Base-by-base conservation (phyloP, 2,797 vertebrate genomes). In the Pseudotriccus pelzelni region DNA sequence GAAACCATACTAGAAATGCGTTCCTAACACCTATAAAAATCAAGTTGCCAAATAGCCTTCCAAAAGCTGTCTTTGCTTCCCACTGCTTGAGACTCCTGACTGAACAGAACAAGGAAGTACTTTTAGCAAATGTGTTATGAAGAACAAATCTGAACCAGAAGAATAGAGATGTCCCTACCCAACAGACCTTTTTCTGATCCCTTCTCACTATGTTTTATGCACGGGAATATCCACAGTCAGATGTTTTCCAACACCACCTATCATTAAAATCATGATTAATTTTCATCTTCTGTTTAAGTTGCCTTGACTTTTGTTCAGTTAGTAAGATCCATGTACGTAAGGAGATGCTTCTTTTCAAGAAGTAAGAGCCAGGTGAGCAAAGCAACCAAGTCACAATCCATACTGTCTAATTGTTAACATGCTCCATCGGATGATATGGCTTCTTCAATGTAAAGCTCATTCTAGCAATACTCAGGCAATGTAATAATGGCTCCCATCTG, bases 161-260 rank as follows among this genome's bases (percentile, higher is more conserved):
- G 56, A 87, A 63, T 4, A 74, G 22, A 92, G 36, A 58, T 3
- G 1, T 34, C 32, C 8, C 0, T 0, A 30, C 6, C 10, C 6
- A 49, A 18, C 9, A 53, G 37, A 43, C 7, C 10, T 76, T 84
- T 66, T 73, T 39, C 53, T 8, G 4, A 50, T 84, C 49, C 37
- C 36, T 74, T 20, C 7, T 25, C 32, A n/a, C 43, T 30, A 15
- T n/a, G 5, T 83, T 59, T 83, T 59, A 59, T 39, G 14, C 39
- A 63, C 14, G 41, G 70, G 18, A 85, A 74, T 15, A 84, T 68
- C 27, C 53, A 58, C 14, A 41, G 39, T 14, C 7, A 76, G 52
- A 36, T 13, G 44, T 85, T 73, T 77, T 24, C 12, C 36, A 76
- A 15, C 11, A 63, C 9, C 9, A 28, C 12, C 50, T 20, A 22